Base-by-base conservation (phyloP, 37 sponge, comb jelly and placozoan species). In the Corticium candelabrum region DNA sequence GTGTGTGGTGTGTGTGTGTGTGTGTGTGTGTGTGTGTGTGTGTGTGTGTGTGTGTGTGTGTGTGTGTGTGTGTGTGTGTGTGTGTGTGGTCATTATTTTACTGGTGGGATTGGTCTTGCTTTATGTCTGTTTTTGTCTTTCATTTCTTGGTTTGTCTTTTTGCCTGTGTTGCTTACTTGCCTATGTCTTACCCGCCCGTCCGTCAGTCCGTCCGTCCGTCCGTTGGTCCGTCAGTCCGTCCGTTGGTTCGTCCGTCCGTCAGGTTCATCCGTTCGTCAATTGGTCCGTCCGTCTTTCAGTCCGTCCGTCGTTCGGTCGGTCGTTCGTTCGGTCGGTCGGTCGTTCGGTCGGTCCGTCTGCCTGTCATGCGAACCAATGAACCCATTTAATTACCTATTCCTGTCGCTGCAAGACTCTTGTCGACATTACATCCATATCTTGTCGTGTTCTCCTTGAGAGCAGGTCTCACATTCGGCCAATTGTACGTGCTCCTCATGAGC, bases 381-480 rank as follows among this genome's bases (percentile, higher is more conserved):
- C n/a, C 62, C 57, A 31, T 74, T 27, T 38, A 38, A 76, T 34
- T 15, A 82, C 83, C 80, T 35, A 33, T 75, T 29, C 83, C 83
- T 21, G 37, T 32, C 4, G 83, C 87, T 21, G 79, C 41, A 33
- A 30, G 75, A 29, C 35, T 33, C 30, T 62, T 74, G 37, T 50
- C 68, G 2, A 39, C 7, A 41, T 41, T 86, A 76, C 87, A 86
- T 40, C 87, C 87, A 37, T 86, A 86, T 4, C 87, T 67, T 11
- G 80, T 86, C 32, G 83, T 86, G 80, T 82, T 86, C 0, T 69
- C 76, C 39, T 78, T 37, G 0, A 86, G 79, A 4, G 68, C 34
- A 1, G 35, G 27, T 39, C 57, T 80, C 29, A 34, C 33, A 39
- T 31, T 33, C 0, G 86, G 86, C 2, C 31, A 11, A 11, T 50